Base-by-base conservation (phyloP, 2,113 vertebrate genomes). In the Gallinago jamesoni region DNA sequence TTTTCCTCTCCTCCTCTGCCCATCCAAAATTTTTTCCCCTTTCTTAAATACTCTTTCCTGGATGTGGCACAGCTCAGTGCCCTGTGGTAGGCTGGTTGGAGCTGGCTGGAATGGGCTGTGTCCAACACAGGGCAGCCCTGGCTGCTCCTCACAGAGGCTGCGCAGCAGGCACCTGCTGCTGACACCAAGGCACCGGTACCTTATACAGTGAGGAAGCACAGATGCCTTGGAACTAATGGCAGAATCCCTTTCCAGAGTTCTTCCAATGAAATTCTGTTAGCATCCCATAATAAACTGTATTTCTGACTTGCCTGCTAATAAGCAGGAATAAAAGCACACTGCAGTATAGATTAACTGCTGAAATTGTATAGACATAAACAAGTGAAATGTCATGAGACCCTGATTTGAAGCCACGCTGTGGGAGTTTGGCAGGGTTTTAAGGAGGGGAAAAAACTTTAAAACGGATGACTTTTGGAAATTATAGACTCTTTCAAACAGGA, bases 401-500 rank as follows among this genome's bases (percentile, higher is more conserved):
- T 79, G 52, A 60, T 60, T 37, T 41, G 37, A 91, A 64, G 45
- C 18, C 56, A 67, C 48, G 10, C 14, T 24, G 5, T 18, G 78
- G 70, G 37, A 73, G 50, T 50, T 75, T 13, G 50, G 35, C 22
- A 57, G 48, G 33, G 9, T 60, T 84, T 7, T 69, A 47, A 94
- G 28, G 63, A 87, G 27, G 78, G 25, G 21, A 87, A 45, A 45
- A 59, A 39, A 53, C 35, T 25, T 81, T 81, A 81, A 85, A 94
- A 87, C 27, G 70, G 30, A 52, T 90, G 85, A 60, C 66, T 90
- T 96, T 96, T 97, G 88, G 73, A 76, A 94, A 95, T 94, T 84
- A 27, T 37, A 79, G 70, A 35, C 48, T 56, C 16, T 73, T 96
- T 95, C 63, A 59, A 92, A 86, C 72, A 68, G 37, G 22, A 56